A percentile compares a stretch with the other conserved stretches of the same genome.
phyloP scores from a whole-genome alignment of 2,888 invertebrate genomes.

The Meiosimyza platycephala region DNA sequence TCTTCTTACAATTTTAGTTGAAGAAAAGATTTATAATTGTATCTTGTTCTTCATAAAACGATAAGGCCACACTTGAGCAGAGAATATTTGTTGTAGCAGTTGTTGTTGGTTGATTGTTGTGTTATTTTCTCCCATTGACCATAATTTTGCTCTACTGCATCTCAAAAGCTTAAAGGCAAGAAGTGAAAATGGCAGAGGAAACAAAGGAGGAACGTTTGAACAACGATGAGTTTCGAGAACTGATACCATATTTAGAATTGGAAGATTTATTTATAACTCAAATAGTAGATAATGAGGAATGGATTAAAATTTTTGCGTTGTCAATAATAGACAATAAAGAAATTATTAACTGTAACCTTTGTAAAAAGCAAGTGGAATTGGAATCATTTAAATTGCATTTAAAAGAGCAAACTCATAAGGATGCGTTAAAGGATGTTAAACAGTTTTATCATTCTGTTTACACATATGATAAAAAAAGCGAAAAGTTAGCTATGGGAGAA shows the following conservation, averaged over 20 bases:
- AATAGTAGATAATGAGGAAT: conserved; percentile 24
- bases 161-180: neutral
- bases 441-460: conserved; percentile 48
- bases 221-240: conserved; percentile 37
- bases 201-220: conserved; percentile 21
- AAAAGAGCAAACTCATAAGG: conserved; percentile 32
- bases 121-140: conserved; percentile 12
- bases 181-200: conserved; percentile 13
- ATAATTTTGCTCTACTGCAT: conserved; percentile 1
- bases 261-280: conserved; percentile 38
- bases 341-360: conserved; percentile 34
- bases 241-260: conserved; percentile 37
- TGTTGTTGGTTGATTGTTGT: conserved; percentile 33
- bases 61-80: conserved; percentile 19
- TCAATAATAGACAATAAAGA: neutral
- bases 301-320: conserved; percentile 33
- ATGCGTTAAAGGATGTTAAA: conserved; percentile 35
- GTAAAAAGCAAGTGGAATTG: conserved; percentile 30
- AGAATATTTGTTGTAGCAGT: conserved; percentile 11
- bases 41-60: conserved; percentile 32
- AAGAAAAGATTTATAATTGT: conserved; percentile 35
- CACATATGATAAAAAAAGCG: conserved; percentile 40
- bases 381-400: conserved; percentile 39
- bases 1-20: conserved; percentile 44
- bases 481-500: conserved; percentile 31